A percentile compares a stretch with the other conserved stretches of the same genome.
phyloP scores from a whole-genome alignment of 2,888 invertebrate genomes.

The Pseudoips prasinana region DNA sequence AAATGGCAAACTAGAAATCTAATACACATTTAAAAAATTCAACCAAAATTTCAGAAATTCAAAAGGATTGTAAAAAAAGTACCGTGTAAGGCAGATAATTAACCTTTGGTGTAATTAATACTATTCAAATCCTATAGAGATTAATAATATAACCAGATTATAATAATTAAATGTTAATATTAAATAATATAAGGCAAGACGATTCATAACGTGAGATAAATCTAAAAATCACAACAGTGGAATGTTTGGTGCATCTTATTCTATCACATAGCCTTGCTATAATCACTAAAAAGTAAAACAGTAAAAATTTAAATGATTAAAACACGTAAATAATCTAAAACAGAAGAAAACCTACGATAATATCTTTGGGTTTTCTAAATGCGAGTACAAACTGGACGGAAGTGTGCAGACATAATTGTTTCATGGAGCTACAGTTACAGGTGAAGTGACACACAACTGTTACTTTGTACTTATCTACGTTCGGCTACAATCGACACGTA shows the following conservation, averaged over 20 bases:
- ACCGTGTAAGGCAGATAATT: conserved; percentile 29
- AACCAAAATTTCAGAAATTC: conserved; percentile 36
- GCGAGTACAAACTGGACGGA: conserved; percentile 41
- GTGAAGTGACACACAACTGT: conserved; percentile 19
- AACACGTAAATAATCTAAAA: conserved; percentile 40
- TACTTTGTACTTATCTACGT: conserved; percentile 29
- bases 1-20: conserved; percentile 41
- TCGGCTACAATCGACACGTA: conserved; percentile 5
- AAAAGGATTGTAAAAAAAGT: conserved; percentile 33
- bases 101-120: conserved; percentile 47
- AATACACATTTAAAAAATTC: conserved; percentile 41
- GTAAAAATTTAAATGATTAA: conserved; percentile 33
- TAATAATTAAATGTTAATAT: conserved; percentile 33
- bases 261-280: conserved; percentile 73
- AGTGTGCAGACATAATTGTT: conserved; percentile 24
- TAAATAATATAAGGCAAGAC: conserved; percentile 27
- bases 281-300: conserved; percentile 36
- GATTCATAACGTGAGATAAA: conserved; percentile 52
- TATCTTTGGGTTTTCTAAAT: conserved; percentile 70
- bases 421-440: too few relatives aligned
- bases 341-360: conserved; percentile 45
- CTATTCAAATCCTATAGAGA: conserved; percentile 39
- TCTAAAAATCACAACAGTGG: conserved; percentile 75
- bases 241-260: conserved; percentile 71
- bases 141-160: conserved; percentile 27